A percentile compares a stretch with the other conserved stretches of the same genome.
Evolutionary conservation across 2,797 vertebrate species (phyloP).

Genomic region (Gila robusta): DNA sequence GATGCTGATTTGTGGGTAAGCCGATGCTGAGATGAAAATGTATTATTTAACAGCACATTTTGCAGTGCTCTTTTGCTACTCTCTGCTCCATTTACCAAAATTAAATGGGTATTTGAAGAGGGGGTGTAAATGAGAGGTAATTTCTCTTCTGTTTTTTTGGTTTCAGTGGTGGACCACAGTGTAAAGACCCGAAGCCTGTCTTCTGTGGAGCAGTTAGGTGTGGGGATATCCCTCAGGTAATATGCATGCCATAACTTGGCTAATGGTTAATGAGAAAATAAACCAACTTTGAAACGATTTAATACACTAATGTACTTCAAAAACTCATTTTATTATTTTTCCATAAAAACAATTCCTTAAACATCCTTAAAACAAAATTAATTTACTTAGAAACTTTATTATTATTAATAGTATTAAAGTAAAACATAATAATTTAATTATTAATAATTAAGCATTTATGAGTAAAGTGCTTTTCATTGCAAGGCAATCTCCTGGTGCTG

Average conservation of each 20-base stretch:
- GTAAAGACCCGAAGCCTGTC: constrained; percentile 79
- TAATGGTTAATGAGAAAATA: background rate
- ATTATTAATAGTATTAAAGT: background rate
- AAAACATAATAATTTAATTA: background rate
- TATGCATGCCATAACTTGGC: background rate
- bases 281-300: background rate
- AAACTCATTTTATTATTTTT: background rate
- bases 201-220: constrained; percentile 86
- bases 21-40: constrained; percentile 17
- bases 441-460: background rate
- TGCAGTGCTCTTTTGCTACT: background rate
- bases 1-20: constrained; percentile 52
- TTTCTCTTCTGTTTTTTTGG: background rate
- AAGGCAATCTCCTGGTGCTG: background rate
- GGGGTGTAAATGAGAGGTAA: background rate
- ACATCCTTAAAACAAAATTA: background rate
- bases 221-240: constrained; percentile 88
- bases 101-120: background rate
- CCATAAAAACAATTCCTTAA: background rate
- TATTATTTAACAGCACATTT: constrained; percentile 27
- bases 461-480: background rate
- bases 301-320: background rate
- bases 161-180: constrained; percentile 78
- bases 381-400: background rate
- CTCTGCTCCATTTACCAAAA: background rate